Evolutionary conservation across 2,888 invertebrate genomes (phyloP).

Genomic region (Erannis defoliaria): DNA sequence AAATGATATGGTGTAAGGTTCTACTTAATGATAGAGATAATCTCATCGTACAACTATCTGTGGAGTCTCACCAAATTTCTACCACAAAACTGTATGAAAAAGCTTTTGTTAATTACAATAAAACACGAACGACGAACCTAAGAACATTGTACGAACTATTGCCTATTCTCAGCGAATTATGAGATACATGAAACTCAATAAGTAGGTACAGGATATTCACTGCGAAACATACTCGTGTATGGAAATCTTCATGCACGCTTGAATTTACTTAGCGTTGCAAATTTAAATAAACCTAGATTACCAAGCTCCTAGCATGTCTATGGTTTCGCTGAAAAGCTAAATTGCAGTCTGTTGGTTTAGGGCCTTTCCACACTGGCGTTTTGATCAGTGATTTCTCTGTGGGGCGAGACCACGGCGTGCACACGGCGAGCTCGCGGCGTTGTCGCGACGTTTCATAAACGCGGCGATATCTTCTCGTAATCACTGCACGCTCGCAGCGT

Average conservation of each 20-base stretch:
- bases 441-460: no score
- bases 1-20: no score
- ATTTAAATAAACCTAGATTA: constrained; percentile 32
- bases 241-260: constrained; percentile 30
- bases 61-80: no score
- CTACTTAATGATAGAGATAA: no score
- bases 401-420: no score
- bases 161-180: neutral
- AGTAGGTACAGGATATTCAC: constrained; percentile 28
- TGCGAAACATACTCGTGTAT: constrained; percentile 22
- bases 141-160: neutral
- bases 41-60: no score
- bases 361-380: no score
- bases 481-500: no score
- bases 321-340: constrained; percentile 17
- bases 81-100: neutral
- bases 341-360: constrained; percentile 14
- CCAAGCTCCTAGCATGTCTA: constrained; percentile 1
- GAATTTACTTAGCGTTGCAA: constrained; percentile 36
- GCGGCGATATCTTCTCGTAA: no score
- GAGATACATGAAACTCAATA: constrained; percentile 13
- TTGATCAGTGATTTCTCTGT: no score
- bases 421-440: no score
- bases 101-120: neutral
- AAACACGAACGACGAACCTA: neutral